Base-by-base conservation (phyloP, 2,797 vertebrate genomes). In the Malurus splendens region DNA sequence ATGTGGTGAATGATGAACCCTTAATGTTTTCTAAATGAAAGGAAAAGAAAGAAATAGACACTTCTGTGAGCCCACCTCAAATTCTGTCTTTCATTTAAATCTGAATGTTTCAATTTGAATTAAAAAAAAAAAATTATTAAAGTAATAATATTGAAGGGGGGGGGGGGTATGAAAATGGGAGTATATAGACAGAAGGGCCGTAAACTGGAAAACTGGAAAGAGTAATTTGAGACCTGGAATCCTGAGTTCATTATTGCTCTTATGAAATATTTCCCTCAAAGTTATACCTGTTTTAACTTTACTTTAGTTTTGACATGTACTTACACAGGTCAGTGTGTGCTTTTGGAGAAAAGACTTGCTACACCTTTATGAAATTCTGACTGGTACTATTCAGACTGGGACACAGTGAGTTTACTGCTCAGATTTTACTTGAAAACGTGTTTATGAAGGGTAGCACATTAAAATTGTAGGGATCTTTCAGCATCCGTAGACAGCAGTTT, bases 51-150 rank as follows among this genome's bases (percentile, higher is more conserved):
- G 18, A 74, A 73, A 57, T 28, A 41, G 38, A 28, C 11, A 39
- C 12, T 47, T 60, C 19, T 0, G 1, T 52, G 59, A 66, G 6
- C 27, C 62, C 39, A 7, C 6, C 33, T 28, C 23, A 44, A 33
- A 47, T 81, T 57, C 17, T 30, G 6, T 51, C 32, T 82, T 71
- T 36, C 14, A 30, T 66, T 89, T 67, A 70, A 76, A 56, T 74
- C 32, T 11, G 22, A 76, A 44, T 44, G 30, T 19, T 82, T 86
- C 2, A 4, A 32, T 90, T 82, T 24, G 76, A 59, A 23, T 36
- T 36, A 36, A 36, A 36, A 36, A 36, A 33, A 9, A 36, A 36
- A 36, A 36, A 36, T 61, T 72, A 42, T 60, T 60, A 14, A 75
- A 47, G 19, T 44, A 62, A 8, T 72, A 66, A 27, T 39, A 39